Base-by-base conservation (phyloP, 2,797 vertebrate genomes). In the Poeciliopsis infans region DNA sequence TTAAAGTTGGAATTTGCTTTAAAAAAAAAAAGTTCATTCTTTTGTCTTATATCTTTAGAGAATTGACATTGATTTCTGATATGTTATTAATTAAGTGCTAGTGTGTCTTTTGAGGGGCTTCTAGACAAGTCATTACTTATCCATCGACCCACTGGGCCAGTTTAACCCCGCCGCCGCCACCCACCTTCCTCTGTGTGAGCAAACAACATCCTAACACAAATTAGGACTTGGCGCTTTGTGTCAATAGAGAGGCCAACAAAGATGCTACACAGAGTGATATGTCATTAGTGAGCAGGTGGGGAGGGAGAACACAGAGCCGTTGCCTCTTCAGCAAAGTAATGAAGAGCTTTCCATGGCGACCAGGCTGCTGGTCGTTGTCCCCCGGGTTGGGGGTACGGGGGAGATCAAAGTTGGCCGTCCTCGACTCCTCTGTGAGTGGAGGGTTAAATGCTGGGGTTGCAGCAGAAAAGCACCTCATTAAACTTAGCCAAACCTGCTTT, bases 251-350 rank as follows among this genome's bases (percentile, higher is more conserved):
- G 89, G 76, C 85, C 81, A 91, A 95, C 93, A 95, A 95, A 93
- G 92, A 93, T 92, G 85, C 87, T 88, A 84, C 92, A 88, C 91
- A 89, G 86, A 90, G 87, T 89, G 93, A 96, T 93, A 84, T 93
- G 90, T 94, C 93, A 94, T 96, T 94, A 94, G 91, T 25, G 87
- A 90, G 90, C 91, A 94, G 93, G 92, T 94, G 93, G 93, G 89
- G 80, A 85, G 74, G 83, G 84, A 83, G 79, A 77, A 89, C 91
- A 86, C 73, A 72, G 90, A 85, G 89, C 89, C 86, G 85, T 80
- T 80, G 88, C 90, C 92, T 93, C 92, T 89, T 86, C 75, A 92
- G 39, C 79, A 82, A 87, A 89, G 89, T 89, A 90, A 86, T 93
- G 89, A 92, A 92, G 88, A 86, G 90, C 92, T 96, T 93, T 88